A percentile compares a stretch with the other conserved stretches of the same genome.
Conservation (phyloP, 2,888 invertebrate genomes). For the Pseudoips prasinana region DNA sequence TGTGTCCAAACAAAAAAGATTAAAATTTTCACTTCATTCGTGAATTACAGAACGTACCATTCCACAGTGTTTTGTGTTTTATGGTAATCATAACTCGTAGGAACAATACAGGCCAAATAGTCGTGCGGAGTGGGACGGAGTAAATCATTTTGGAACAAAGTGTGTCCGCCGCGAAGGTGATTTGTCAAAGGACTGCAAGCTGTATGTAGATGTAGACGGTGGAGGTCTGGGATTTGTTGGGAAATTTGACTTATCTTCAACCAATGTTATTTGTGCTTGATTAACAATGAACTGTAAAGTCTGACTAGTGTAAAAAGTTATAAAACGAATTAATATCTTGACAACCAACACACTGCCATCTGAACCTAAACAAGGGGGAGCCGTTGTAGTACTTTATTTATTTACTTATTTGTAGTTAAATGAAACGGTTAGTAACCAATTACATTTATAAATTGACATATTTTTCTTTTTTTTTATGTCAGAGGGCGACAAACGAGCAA, state of each 20-base stretch:
- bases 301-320: too few relatives aligned
- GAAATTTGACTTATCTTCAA: constrained; percentile 11
- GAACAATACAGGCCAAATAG: constrained; percentile 38
- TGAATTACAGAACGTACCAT: constrained; percentile 28
- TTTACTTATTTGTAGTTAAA: too few relatives aligned
- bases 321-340: too few relatives aligned
- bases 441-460: too few relatives aligned
- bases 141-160: constrained; percentile 43
- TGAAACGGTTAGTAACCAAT: too few relatives aligned
- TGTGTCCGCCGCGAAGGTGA: constrained; percentile 35
- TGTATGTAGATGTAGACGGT: constrained; percentile 23
- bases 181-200: constrained; percentile 36
- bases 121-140: constrained; percentile 22
- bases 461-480: too few relatives aligned
- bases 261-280: too few relatives aligned
- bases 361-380: too few relatives aligned
- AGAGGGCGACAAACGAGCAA: too few relatives aligned
- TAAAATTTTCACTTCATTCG: constrained; percentile 26
- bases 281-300: not conserved
- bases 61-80: constrained; percentile 38
- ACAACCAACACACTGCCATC: too few relatives aligned
- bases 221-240: constrained; percentile 16
- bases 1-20: too few relatives aligned
- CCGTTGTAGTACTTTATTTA: too few relatives aligned
- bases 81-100: constrained; percentile 43